Conservation (phyloP, 2,888 invertebrate species). For the Epirrhoe alternata region DNA sequence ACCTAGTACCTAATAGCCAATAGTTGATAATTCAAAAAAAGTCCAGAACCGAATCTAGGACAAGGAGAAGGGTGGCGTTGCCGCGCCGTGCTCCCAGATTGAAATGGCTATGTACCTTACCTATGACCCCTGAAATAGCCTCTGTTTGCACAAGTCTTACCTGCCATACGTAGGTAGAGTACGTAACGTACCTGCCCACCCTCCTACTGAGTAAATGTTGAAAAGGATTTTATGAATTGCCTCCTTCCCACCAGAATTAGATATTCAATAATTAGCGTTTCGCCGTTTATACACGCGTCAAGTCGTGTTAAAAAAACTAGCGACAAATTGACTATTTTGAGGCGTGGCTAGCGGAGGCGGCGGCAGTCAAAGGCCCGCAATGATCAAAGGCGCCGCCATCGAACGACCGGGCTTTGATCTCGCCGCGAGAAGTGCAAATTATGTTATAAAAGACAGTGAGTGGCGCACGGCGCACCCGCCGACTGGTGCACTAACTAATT, state of each 20-base stretch:
- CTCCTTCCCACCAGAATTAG: constrained; percentile 5
- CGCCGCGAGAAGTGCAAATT: constrained; percentile 85
- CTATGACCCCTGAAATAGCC: too few species aligned
- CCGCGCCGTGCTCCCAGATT: too few species aligned
- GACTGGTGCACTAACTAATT: constrained; percentile 77
- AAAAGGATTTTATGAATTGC: not conserved
- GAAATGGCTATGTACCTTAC: too few species aligned
- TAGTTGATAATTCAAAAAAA: too few species aligned
- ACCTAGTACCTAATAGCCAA: too few species aligned
- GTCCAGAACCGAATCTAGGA: too few species aligned
- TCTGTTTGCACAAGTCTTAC: too few species aligned
- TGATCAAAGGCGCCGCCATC: constrained; percentile 84
- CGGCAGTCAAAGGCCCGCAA: constrained; percentile 78
- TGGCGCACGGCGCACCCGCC: constrained; percentile 66
- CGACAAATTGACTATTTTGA: constrained; percentile 82
- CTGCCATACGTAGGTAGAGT: too few species aligned
- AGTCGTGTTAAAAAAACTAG: constrained; percentile 65
- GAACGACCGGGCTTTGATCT: constrained; percentile 81
- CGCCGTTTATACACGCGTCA: constrained; percentile 41
- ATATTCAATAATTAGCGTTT: constrained; percentile 38
- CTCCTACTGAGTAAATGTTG: not conserved
- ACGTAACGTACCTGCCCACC: too few species aligned
- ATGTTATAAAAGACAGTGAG: constrained; percentile 84
- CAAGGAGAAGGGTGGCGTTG: too few species aligned
- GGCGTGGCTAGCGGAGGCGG: constrained; percentile 80